Evolutionary conservation across 1,140 invertebrate species (phyloP).

Genomic region (Aphelenchoides besseyi): DNA sequence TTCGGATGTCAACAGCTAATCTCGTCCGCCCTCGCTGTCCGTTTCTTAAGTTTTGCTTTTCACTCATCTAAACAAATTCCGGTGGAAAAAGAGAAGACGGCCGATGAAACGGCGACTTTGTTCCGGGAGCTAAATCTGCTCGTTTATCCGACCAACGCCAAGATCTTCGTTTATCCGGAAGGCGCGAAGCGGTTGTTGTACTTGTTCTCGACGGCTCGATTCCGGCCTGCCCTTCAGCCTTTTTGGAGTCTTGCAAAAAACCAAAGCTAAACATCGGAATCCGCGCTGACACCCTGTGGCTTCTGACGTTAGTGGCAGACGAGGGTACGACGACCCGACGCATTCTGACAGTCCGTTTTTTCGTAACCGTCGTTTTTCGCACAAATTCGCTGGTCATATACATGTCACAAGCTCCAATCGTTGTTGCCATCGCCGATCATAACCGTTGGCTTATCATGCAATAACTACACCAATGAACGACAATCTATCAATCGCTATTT

Average conservation of each 20-base stretch:
- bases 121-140: neutral
- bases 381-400: neutral
- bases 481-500: too few relatives aligned
- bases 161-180: constrained; percentile 3
- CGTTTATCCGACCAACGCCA: constrained; percentile 2
- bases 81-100: neutral
- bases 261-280: constrained; percentile 5
- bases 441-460: neutral
- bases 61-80: neutral
- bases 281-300: neutral
- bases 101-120: constrained; percentile 15
- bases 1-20: constrained; percentile 7
- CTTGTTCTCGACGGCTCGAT: neutral
- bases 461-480: neutral
- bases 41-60: neutral
- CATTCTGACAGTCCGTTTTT: neutral
- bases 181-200: constrained; percentile 2
- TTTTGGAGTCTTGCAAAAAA: neutral
- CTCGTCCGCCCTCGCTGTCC: neutral
- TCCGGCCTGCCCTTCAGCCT: neutral
- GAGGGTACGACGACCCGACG: neutral
- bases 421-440: neutral
- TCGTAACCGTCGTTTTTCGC: neutral
- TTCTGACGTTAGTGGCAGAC: neutral
- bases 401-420: neutral